Evolutionary conservation across 2,797 vertebrate genomes (phyloP).

Genomic region (Acanthopagrus latus): DNA sequence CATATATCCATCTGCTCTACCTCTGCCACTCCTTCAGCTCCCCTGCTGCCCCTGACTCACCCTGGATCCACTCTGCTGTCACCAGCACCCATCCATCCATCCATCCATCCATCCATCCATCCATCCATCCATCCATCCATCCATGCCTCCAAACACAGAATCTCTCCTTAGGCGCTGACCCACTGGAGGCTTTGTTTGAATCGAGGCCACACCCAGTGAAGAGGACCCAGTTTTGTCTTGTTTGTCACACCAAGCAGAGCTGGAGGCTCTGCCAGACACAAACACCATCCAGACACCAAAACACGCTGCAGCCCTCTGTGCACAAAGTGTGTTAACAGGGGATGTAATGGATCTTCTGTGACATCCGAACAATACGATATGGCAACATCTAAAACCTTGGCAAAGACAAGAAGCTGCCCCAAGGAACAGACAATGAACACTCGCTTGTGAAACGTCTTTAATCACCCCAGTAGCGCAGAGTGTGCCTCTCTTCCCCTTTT

Average conservation of each 20-base stretch:
- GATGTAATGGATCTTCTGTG: conserved; percentile 55
- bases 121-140: conserved; percentile 31
- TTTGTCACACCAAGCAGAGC: conserved; percentile 41
- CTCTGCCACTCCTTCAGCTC: conserved; percentile 47
- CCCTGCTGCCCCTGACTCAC: conserved; percentile 27
- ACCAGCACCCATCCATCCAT: conserved; percentile 38
- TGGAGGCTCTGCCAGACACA: conserved; percentile 31
- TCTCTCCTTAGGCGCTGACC: conserved; percentile 70
- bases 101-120: conserved; percentile 46
- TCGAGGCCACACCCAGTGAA: conserved; percentile 74
- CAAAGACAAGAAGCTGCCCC: conserved; percentile 36
- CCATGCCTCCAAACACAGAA: conserved; percentile 56
- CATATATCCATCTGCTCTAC: conserved; percentile 59
- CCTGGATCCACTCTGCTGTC: conserved; percentile 46
- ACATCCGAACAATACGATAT: conserved; percentile 55
- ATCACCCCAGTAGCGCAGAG: conserved; percentile 48
- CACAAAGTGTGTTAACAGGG: conserved; percentile 12
- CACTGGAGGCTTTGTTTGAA: conserved; percentile 73
- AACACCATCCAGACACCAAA: conserved; percentile 41
- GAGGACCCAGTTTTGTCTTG: conserved; percentile 61
- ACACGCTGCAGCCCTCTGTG: not conserved
- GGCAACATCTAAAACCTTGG: conserved; percentile 27
- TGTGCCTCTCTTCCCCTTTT: conserved; percentile 49
- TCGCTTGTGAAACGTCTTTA: conserved; percentile 51
- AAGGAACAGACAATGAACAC: conserved; percentile 38